Evolutionary conservation across 2,113 vertebrate species (phyloP).

Genomic region (Accipiter cooperii): DNA sequence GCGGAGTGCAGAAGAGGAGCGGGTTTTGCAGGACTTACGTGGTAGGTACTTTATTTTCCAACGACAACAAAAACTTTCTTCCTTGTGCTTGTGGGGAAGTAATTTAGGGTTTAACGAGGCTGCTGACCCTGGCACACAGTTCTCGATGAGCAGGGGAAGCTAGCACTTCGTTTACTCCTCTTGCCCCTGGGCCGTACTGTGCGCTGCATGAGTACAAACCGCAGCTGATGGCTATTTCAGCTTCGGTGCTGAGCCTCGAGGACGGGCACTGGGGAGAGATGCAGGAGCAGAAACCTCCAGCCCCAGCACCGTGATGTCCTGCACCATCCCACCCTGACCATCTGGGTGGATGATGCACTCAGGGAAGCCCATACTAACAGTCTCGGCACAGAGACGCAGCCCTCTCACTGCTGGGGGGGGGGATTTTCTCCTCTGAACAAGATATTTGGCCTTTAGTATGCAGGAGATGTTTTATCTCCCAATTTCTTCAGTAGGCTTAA

Average conservation of each 20-base stretch:
- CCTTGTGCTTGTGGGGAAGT: neutral
- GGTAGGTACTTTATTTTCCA: neutral
- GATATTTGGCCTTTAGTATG: neutral
- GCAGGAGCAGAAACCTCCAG: neutral
- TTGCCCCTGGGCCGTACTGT: neutral
- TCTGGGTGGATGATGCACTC: neutral
- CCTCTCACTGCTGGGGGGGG: no score
- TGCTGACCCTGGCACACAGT: neutral
- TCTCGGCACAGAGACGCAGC: neutral
- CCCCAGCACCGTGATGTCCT: accelerated
- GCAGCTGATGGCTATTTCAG: accelerated
- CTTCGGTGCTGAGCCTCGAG: neutral
- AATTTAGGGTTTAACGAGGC: neutral
- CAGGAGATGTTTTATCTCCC: neutral
- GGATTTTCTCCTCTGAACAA: neutral
- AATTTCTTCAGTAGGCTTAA: neutral
- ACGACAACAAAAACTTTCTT: neutral
- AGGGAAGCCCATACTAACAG: no score
- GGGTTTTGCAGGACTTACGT: neutral
- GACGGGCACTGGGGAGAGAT: accelerated
- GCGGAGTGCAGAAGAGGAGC: neutral
- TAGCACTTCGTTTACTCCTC: neutral
- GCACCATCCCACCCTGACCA: neutral
- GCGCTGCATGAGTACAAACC: accelerated
- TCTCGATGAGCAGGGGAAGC: neutral